Conservation (phyloP, 1,140 invertebrate genomes). For the Homarus americanus region DNA sequence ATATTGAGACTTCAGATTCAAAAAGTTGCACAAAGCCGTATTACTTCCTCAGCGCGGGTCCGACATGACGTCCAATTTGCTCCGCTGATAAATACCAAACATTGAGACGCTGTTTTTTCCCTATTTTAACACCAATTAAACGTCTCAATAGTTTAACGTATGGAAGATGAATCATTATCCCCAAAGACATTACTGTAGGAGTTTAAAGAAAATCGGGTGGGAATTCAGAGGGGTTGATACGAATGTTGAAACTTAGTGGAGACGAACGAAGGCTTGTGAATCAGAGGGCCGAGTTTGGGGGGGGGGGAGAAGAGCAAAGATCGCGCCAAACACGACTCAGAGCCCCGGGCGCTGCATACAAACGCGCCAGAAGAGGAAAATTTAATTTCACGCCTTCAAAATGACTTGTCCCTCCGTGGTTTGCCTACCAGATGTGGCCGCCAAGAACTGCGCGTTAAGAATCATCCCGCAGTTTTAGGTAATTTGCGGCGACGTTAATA, state of each 20-base stretch:
- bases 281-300: not conserved
- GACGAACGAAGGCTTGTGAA: not conserved
- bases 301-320: conserved; percentile 30
- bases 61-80: not conserved
- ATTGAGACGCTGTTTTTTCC: too few relatives aligned
- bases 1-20: conserved; percentile 11
- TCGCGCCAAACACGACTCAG: conserved; percentile 37
- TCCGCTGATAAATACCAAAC: too few relatives aligned
- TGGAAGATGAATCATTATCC: too few relatives aligned
- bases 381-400: conserved; percentile 54
- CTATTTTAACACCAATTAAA: too few relatives aligned
- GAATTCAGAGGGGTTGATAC: not conserved
- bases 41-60: not conserved
- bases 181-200: too few relatives aligned
- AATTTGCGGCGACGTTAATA: too few relatives aligned
- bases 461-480: too few relatives aligned
- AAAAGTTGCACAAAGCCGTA: conserved; percentile 17
- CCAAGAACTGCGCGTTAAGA: too few relatives aligned
- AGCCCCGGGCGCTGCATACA: conserved; percentile 20
- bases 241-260: too few relatives aligned
- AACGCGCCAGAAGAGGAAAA: conserved; percentile 30
- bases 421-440: conserved; percentile 40
- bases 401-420: conserved; percentile 53
- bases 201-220: too few relatives aligned
- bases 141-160: too few relatives aligned